Evolutionary conservation across 1,140 invertebrate genomes (phyloP), one percentile per base, ranked within the genome.

Genomic region (Pogonomyrmex barbatus): DNA sequence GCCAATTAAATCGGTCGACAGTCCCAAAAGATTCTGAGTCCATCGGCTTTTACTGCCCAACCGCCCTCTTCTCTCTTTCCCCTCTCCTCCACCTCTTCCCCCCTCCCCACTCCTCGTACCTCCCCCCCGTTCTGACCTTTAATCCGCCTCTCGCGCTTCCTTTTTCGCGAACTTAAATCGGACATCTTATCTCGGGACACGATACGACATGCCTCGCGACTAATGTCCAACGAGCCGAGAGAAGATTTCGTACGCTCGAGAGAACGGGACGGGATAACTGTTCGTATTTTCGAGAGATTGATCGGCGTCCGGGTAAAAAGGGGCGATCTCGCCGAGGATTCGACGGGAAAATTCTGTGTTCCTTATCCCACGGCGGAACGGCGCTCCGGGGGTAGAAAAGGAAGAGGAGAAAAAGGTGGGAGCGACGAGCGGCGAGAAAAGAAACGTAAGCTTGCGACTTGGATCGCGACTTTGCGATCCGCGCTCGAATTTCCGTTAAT

Each of bases 1-100:
- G 87, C 89, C 90, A 91, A 91, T 91, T 91, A 91, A 91, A 90
- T 91, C 89, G 90, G 89, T 88, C 90, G 89, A 90, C 89, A 90
- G 89, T 91, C 87, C 87, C 89, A 78, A 91, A 91, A 91, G 89
- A 90, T 90, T 90, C 89, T 52, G 86, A 63, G 58, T 42, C 71
- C 79, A 17, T 50, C 54, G 71, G 84, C 84, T 90, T 58, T 75
- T 65, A 68, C 68, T 36, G 39, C 24, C 42, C 81, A 12, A n/a
- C 17, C 36, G 52, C 45, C 45, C 42, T n/a, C 63, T 82, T 60
- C 63, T 82, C 56, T 36, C 60, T 81, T 45, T 52, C 45, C 54
- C 68, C 52, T 52, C 68, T 50, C 24, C 50, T 1, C 47, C 42
- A n/a, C 17, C 39, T 24, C 42, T 12, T n/a, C 12, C 63, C 56